Conservation (phyloP, 2,113 vertebrate genomes). For the Austrofundulus limnaeus region DNA sequence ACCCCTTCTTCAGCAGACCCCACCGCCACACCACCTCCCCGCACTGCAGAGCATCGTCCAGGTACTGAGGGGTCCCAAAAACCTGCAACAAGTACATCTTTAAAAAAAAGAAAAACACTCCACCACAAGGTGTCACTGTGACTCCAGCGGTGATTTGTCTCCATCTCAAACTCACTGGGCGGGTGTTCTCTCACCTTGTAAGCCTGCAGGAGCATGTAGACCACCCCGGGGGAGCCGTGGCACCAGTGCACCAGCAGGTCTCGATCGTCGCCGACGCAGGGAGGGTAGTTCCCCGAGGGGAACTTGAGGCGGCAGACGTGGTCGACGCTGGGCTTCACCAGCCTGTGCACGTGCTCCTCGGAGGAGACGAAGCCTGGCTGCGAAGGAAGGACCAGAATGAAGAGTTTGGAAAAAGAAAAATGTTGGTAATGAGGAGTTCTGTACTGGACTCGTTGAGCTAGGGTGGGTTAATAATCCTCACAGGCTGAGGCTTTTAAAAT, state of each 20-base stretch:
- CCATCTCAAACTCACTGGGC: too few species aligned
- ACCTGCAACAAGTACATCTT: too few species aligned
- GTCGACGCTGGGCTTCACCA: conserved; percentile 92
- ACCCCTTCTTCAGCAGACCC: conserved; percentile 93
- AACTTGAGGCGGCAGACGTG: conserved; percentile 88
- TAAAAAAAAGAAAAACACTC: too few species aligned
- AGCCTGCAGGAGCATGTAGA: conserved; percentile 96
- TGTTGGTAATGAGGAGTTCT: too few species aligned
- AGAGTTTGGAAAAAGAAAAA: background rate
- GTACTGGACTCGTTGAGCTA: too few species aligned
- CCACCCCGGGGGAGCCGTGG: conserved; percentile 90
- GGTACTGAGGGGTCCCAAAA: conserved; percentile 85
- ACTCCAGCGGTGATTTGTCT: background rate
- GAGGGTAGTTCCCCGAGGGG: conserved; percentile 91
- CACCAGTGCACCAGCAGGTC: conserved; percentile 97
- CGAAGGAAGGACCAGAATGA: background rate
- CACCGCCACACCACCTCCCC: conserved; percentile 90
- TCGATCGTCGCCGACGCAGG: conserved; percentile 86
- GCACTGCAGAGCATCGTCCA: conserved; percentile 85
- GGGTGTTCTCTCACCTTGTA: conserved; percentile 81
- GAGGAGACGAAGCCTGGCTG: conserved; percentile 77
- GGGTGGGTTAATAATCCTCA: too few species aligned
- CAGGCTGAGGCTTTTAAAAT: too few species aligned
- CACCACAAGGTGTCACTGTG: conserved; percentile 52
- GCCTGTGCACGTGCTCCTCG: conserved; percentile 76